phyloP scores from a whole-genome alignment of 1,140 invertebrate species.

The Drosophila oshimai region DNA sequence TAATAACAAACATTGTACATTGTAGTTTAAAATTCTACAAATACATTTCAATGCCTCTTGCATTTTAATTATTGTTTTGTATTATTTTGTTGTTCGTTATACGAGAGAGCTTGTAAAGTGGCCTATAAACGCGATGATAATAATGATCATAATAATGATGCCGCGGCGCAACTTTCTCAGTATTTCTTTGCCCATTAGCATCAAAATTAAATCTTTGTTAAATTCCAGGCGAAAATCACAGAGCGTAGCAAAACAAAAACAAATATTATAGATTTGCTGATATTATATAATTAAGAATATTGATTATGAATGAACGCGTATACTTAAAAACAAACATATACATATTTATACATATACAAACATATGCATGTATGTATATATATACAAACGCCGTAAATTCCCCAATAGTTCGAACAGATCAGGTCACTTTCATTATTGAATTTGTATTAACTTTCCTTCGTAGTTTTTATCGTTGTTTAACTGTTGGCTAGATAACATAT shows the following conservation, averaged over 20 bases:
- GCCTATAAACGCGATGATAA: constrained; percentile 6
- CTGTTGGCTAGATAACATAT: constrained; percentile 72
- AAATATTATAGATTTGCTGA: not conserved
- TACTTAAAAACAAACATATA: not conserved
- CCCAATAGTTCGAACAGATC: not conserved
- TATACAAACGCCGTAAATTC: constrained; percentile 7
- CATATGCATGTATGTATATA: not conserved
- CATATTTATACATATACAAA: not conserved
- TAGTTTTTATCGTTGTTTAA: constrained; percentile 34
- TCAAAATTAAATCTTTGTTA: constrained; percentile 57
- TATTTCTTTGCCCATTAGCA: constrained; percentile 44
- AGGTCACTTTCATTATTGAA: constrained; percentile 47
- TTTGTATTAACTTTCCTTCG: constrained; percentile 66
- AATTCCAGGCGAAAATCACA: constrained; percentile 9
- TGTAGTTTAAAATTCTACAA: not conserved
- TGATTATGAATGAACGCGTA: constrained; percentile 13
- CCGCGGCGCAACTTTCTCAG: constrained; percentile 59
- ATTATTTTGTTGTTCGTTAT: not conserved
- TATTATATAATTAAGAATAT: constrained; percentile 53
- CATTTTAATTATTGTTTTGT: constrained; percentile 12
- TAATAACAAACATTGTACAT: constrained; percentile 26
- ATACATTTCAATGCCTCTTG: constrained; percentile 9
- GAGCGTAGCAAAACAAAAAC: not conserved
- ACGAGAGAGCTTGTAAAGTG: constrained; percentile 22
- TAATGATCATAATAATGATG: constrained; percentile 31